Evolutionary conservation across 2,113 vertebrate species (phyloP).

Genomic region (Arenaria interpres): DNA sequence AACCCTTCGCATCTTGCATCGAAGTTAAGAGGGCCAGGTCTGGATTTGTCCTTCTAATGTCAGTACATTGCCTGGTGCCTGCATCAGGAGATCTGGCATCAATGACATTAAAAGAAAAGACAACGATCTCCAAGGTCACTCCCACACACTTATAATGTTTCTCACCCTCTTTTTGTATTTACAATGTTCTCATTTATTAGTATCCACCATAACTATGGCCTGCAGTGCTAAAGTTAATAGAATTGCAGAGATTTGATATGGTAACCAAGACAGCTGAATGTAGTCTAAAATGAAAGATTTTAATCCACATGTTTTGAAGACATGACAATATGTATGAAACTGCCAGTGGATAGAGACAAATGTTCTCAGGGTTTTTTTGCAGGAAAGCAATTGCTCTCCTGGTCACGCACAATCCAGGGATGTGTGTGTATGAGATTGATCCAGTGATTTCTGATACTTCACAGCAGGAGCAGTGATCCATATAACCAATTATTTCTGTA

Average conservation of each 20-base stretch:
- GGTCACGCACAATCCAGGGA: not conserved
- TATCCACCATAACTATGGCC: not conserved
- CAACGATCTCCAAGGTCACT: not conserved
- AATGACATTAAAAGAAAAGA: not conserved
- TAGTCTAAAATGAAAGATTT: not conserved
- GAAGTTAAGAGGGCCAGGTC: not conserved
- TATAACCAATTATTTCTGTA: slow-evolving; percentile 62
- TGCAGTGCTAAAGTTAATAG: not conserved
- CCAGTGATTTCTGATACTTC: slow-evolving; percentile 51
- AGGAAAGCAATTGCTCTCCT: slow-evolving; percentile 19
- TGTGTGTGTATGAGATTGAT: slow-evolving; percentile 20
- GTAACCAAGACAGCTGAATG: not conserved
- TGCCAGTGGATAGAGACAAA: not conserved
- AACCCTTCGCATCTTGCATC: not conserved
- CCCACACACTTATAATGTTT: not conserved
- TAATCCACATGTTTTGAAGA: not conserved
- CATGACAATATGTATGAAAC: not conserved
- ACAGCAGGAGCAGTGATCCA: slow-evolving; percentile 53
- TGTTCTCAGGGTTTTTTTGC: not conserved
- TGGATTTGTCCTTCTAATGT: not conserved
- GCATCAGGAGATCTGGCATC: not conserved
- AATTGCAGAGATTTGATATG: not conserved
- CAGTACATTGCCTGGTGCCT: not conserved
- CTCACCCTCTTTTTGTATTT: not conserved
- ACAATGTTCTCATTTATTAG: not conserved